These are phyloP conservation scores for Cordylochernes scorpioides DNA, from an alignment of 2,888 invertebrate genomes.

Conservation along the genomic window DNA sequence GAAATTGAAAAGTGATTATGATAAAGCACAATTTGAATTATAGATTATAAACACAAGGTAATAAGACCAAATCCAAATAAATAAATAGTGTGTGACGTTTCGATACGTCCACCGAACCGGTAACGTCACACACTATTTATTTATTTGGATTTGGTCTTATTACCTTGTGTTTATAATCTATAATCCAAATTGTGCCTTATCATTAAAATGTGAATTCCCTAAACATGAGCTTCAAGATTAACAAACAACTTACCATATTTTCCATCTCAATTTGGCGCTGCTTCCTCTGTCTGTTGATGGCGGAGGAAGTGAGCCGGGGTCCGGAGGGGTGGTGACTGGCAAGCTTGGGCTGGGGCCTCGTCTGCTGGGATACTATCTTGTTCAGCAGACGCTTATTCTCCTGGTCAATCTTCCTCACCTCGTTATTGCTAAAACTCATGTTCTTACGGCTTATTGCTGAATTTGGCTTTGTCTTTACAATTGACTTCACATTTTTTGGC, in stretches of 20 bases:
- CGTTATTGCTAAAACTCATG: conserved; percentile 25
- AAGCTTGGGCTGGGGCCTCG: conserved; percentile 3
- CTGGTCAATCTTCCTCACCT: conserved; percentile 24
- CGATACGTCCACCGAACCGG: no score
- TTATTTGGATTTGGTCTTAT: no score
- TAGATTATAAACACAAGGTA: no score
- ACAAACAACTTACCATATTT: conserved; percentile 24
- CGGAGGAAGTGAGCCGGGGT: conserved; percentile 18
- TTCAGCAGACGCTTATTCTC: conserved; percentile 25
- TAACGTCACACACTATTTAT: no score
- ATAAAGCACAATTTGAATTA: no score
- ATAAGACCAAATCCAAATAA: no score
- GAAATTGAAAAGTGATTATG: no score
- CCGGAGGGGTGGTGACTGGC: neutral
- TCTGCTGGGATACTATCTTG: conserved; percentile 21
- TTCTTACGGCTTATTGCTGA: conserved; percentile 16
- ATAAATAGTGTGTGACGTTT: no score
- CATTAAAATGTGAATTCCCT: no score
- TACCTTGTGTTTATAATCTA: no score
- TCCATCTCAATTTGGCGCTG: conserved; percentile 28
- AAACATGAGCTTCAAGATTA: no score
- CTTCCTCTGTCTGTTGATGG: conserved; percentile 26
- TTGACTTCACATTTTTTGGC: conserved; percentile 5
- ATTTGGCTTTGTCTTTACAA: conserved; percentile 2
- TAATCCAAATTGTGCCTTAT: no score